Percentiles rank a stretch among this genome's conserved stretches.
These are phyloP conservation scores for Chelonus insularis DNA, from an alignment of 1,140 invertebrate genomes.

Conservation along the genomic window DNA sequence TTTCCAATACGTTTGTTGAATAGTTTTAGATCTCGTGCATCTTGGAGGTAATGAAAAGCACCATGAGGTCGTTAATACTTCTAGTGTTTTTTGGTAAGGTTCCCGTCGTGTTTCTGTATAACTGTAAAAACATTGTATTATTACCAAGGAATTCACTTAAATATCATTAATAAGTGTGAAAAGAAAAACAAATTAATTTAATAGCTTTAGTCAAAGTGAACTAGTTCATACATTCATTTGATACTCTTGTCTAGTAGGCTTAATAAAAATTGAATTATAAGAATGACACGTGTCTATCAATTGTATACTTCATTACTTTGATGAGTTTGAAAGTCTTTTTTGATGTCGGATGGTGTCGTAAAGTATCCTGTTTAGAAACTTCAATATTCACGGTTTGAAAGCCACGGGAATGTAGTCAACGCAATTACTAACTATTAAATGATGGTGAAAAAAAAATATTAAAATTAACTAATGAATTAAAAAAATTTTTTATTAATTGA, in stretches of 20 bases:
- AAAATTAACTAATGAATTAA: too few species aligned
- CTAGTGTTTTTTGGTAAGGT: slow-evolving; percentile 65
- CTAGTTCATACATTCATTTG: too few species aligned
- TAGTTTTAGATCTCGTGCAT: slow-evolving; percentile 66
- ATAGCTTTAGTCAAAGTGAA: too few species aligned
- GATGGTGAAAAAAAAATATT: neutral
- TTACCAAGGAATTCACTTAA: too few species aligned
- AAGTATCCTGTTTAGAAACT: neutral
- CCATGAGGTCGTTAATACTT: slow-evolving; percentile 69
- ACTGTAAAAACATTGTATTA: slow-evolving; percentile 49
- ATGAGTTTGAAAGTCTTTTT: neutral
- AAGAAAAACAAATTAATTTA: too few species aligned
- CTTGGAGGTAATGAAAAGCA: slow-evolving; percentile 70
- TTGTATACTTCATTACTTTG: too few species aligned
- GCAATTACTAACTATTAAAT: neutral
- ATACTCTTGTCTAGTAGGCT: too few species aligned
- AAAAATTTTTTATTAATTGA: too few species aligned
- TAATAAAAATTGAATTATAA: too few species aligned
- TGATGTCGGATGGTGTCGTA: neutral
- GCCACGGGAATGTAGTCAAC: neutral
- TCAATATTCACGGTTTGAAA: slow-evolving; percentile 7
- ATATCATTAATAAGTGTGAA: too few species aligned
- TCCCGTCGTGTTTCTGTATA: slow-evolving; percentile 65
- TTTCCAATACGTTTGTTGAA: slow-evolving; percentile 60
- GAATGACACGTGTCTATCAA: too few species aligned